A percentile compares a stretch with the other conserved stretches of the same genome.
Evolutionary conservation across 2,797 vertebrate genomes (phyloP).

Genomic region (Sebastes trivittatus): DNA sequence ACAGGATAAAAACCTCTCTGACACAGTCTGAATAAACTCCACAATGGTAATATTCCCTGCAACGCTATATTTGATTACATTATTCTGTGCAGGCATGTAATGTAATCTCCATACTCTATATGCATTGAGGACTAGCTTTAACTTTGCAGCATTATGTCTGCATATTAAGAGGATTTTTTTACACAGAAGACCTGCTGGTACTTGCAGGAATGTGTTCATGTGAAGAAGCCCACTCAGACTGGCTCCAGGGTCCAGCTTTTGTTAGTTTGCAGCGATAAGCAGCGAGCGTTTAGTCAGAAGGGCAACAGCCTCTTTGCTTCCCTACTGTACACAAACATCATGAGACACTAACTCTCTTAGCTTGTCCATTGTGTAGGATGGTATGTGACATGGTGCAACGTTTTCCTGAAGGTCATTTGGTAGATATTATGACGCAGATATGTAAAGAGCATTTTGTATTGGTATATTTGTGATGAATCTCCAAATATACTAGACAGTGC

Average conservation of each 20-base stretch:
- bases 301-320: neutral
- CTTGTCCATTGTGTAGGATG: neutral
- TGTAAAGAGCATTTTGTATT: too few species aligned
- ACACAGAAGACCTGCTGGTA: neutral
- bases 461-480: too few species aligned
- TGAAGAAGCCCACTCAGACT: too few species aligned
- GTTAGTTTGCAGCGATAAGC: too few species aligned
- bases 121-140: neutral
- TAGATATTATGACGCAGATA: too few species aligned
- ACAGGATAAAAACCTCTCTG: neutral
- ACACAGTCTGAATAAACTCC: neutral
- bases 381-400: accelerated
- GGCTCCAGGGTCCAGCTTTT: too few species aligned
- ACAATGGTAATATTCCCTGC: neutral
- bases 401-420: too few species aligned
- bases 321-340: neutral
- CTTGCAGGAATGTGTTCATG: too few species aligned
- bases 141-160: neutral
- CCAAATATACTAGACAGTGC: too few species aligned
- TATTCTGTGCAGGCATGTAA: neutral
- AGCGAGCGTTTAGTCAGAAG: too few species aligned
- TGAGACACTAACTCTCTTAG: neutral
- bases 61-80: neutral
- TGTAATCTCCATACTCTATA: neutral
- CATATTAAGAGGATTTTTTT: neutral